These are phyloP conservation scores for Gallinago stenura DNA, from an alignment of 2,797 vertebrate genomes.

Conservation along the genomic window DNA sequence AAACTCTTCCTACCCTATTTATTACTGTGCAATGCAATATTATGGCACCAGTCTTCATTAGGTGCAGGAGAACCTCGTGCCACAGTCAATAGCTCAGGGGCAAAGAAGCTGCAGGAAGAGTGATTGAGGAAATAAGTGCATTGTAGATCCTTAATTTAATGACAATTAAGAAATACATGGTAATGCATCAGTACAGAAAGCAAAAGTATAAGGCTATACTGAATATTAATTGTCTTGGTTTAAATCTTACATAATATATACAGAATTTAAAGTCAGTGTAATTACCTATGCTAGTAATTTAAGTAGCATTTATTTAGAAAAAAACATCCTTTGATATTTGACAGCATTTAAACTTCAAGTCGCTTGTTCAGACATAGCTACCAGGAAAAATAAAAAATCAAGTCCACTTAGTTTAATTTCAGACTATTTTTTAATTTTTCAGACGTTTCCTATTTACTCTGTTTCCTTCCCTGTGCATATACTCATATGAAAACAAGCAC, in stretches of 20 bases:
- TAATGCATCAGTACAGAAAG: not conserved
- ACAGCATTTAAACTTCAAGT: not conserved
- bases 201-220: not conserved
- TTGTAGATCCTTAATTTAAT: fast-evolving
- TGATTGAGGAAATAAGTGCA: not conserved
- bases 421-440: not conserved
- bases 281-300: conserved; percentile 2
- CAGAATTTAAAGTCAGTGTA: not conserved
- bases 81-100: not conserved
- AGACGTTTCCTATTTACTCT: not conserved
- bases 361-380: not conserved
- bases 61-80: not conserved
- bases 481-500: not conserved
- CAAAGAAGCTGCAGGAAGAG: not conserved
- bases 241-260: not conserved
- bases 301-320: conserved; percentile 22
- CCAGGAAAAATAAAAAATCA: not conserved
- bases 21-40: fast-evolving
- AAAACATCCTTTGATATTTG: not conserved
- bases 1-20: not conserved
- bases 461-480: not conserved
- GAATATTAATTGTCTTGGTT: not conserved
- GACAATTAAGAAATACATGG: not conserved
- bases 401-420: not conserved
- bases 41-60: fast-evolving